These are phyloP conservation scores for Trematomus loennbergii DNA, from an alignment of 2,113 vertebrate genomes.

Conservation along the genomic window DNA sequence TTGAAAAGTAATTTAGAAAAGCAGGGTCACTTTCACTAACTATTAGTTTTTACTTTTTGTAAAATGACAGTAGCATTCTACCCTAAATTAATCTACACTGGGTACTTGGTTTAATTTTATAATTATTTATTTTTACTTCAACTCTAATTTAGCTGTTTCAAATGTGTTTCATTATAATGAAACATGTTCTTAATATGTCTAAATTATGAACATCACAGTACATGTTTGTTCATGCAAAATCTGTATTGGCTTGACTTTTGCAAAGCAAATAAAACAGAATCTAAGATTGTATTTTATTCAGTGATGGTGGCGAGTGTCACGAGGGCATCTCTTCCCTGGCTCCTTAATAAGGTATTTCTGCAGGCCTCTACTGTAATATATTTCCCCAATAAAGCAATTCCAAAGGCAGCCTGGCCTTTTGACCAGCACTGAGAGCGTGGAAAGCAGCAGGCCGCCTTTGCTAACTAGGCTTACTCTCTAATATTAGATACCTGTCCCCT, in stretches of 20 bases:
- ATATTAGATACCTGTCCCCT: conserved; percentile 89
- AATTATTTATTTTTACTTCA: neutral
- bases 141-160: conserved; percentile 16
- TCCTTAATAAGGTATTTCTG: conserved; percentile 83
- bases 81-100: neutral
- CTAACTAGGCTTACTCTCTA: conserved; percentile 85
- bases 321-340: conserved; percentile 79
- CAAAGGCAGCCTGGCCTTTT: conserved; percentile 75
- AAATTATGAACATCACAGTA: conserved; percentile 27
- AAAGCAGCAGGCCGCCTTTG: conserved; percentile 79
- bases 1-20: neutral
- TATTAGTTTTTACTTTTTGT: neutral
- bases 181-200: conserved; percentile 29
- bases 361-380: conserved; percentile 84
- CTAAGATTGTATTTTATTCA: conserved; percentile 72
- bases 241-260: conserved; percentile 68
- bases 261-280: conserved; percentile 51
- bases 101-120: conserved; percentile 2
- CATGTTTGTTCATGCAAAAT: conserved; percentile 60
- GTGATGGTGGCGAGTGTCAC: conserved; percentile 74
- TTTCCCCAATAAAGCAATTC: conserved; percentile 82
- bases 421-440: conserved; percentile 77
- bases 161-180: neutral
- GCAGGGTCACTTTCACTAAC: neutral
- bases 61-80: neutral